Evolutionary conservation across 2,113 vertebrate species (phyloP), one percentile per base, ranked within the genome.

Genomic region (Dasypus novemcinctus): DNA sequence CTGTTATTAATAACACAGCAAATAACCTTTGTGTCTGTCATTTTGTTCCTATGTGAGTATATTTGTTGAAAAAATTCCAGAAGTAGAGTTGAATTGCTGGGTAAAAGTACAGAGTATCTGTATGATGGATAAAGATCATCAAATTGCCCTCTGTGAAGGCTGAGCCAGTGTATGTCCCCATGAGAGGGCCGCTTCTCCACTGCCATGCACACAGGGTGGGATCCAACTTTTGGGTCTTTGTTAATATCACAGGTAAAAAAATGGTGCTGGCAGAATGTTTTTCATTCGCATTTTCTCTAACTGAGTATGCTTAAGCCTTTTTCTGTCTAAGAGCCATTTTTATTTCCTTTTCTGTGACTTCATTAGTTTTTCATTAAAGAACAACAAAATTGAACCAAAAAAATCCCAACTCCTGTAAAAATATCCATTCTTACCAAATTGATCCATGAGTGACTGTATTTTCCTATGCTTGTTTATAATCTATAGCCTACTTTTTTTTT

Each of bases 321-420:
- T 97, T 90, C 75, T 57, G 54, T n/a, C 17, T 72, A 38, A 91
- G 59, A 95, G 43, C 21, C 25, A 29, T 93, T 90, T 93, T 75
- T 80, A 27, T 85, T 92, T 95, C 23, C 41, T 88, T 95, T 87
- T 43, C 78, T 83, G 13, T 95, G 79, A 78, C 86, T 29, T 89
- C 54, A 57, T 94, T 94, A 95, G 59, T 83, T 38, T 93, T 29
- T 82, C 63, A 75, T 87, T 93, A 83, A 92, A 46, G 74, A 91
- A 68, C 87, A 82, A 25, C 15, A 63, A 66, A 61, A 59, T 49
- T 21, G 81, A 69, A 88, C 18, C 8, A 20, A 18, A 31, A 38
- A 21, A 64, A 27, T 46, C 9, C 20, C 36, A 69, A 2, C 49
- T 90, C 38, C 20, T 27, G 1, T 88, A 57, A 68, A 87, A 88